Percentiles rank a stretch among this genome's conserved stretches.
phyloP scores from a whole-genome alignment of 2,797 vertebrate species.

The Euphonia xanthogaster region DNA sequence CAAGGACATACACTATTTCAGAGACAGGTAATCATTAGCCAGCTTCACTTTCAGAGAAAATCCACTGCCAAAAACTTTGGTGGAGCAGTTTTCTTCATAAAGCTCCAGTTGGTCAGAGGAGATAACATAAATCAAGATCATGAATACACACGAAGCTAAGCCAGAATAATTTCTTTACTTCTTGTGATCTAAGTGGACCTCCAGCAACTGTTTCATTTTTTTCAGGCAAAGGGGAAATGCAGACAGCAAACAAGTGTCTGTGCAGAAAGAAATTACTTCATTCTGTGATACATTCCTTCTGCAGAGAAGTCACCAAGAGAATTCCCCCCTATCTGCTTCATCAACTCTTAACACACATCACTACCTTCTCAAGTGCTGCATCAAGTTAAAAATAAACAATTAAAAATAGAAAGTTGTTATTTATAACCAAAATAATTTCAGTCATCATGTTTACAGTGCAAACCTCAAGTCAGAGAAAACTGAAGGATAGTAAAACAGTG shows the following conservation, averaged over 20 bases:
- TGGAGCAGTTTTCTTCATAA: neutral
- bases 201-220: neutral
- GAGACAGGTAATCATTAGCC: constrained; percentile 26
- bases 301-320: neutral
- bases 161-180: neutral
- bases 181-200: neutral
- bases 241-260: neutral
- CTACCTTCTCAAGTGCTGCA: neutral
- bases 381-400: constrained; percentile 1
- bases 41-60: neutral
- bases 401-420: neutral
- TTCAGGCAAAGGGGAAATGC: neutral
- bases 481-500: neutral
- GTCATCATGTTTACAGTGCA: neutral
- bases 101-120: neutral
- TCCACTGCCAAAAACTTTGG: neutral
- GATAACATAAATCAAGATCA: neutral
- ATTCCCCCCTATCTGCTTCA: neutral
- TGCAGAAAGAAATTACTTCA: neutral
- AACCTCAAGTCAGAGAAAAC: neutral
- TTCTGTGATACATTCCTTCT: neutral
- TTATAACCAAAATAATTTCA: neutral
- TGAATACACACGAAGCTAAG: neutral
- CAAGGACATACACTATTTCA: neutral
- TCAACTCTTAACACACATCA: neutral